These are phyloP conservation scores for Mizuhopecten yessoensis DNA, from an alignment of 1,140 invertebrate species.

Conservation along the genomic window DNA sequence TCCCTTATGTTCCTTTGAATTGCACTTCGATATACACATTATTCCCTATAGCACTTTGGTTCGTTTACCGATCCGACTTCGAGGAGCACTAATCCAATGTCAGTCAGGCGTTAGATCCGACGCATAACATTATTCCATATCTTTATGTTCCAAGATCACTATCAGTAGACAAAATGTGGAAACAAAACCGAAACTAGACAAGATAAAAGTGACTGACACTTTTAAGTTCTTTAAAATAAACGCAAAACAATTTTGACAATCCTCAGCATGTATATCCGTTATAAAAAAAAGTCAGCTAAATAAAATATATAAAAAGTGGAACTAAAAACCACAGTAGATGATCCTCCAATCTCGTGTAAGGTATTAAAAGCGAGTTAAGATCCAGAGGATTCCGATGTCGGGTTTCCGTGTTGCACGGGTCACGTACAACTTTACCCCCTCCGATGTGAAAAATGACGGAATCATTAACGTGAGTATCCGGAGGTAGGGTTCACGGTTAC, in stretches of 20 bases:
- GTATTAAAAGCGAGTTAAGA: neutral
- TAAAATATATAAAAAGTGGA: neutral
- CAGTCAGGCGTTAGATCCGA: neutral
- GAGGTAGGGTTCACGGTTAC: neutral
- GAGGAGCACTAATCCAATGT: neutral
- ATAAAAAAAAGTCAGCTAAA: neutral
- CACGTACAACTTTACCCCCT: neutral
- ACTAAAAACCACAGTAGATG: neutral
- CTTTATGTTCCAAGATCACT: neutral
- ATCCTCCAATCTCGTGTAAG: neutral
- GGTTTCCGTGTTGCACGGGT: neutral
- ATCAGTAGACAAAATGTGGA: neutral
- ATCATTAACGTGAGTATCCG: conserved; percentile 18
- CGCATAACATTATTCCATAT: neutral
- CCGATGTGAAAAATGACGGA: conserved; percentile 17
- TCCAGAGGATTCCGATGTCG: neutral
- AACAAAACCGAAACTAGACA: conserved; percentile 19
- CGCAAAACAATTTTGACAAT: neutral
- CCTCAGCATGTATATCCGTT: neutral
- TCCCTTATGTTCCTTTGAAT: neutral
- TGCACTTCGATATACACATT: neutral
- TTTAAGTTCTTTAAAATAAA: neutral
- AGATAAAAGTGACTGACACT: neutral
- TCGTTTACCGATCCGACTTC: neutral
- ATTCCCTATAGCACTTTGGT: neutral